Base-by-base conservation (phyloP, 1,140 invertebrate species). In the Drosophila saltans region DNA sequence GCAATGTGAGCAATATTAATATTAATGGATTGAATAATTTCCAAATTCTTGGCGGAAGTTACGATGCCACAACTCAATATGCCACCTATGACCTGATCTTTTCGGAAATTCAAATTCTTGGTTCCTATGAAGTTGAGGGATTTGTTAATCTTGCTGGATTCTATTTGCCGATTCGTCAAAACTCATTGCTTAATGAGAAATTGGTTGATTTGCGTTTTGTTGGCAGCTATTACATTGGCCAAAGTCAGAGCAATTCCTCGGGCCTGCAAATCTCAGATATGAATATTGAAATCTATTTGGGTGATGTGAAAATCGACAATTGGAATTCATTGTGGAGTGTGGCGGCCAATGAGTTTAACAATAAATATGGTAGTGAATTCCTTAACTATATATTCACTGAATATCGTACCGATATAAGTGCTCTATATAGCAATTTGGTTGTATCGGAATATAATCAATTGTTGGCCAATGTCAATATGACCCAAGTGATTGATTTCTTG, bases 261-360 rank as follows among this genome's bases (percentile, higher is more conserved):
- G 80, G 81, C 7, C 40, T 90, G 26, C 68, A 72, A n/a, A 55
- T 90, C 2, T 56, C 64, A 6, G 58, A 90, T 40, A 62, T 76
- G 16, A 58, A 81, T 56, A 58, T 79, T 52, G 58, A 78, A 2
- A 70, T 90, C 33, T 91, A 74, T 21, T 9, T 91, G 63, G 80
- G 68, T 2, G 75, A 76, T 24, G 58, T 75, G 0, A 59, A 59
- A 6, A 40, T 74, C 1, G 71, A 90, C 33, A 90, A 83, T 70
- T 86, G 88, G 88, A 85, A 90, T 57, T 56, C 66, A 0, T 39
- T 90, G 36, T 78, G 70, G 85, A 67, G 70, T 55, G 81, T 86
- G 58, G 66, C 88, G 0, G 40, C 40, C 43, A 90, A 90, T 71
- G 75, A 83, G 26, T 83, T 83, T 21, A 60, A 43, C 24, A 86